Base-by-base conservation (phyloP, 1,140 invertebrate genomes). In the Leptinotarsa undecemlineata region DNA sequence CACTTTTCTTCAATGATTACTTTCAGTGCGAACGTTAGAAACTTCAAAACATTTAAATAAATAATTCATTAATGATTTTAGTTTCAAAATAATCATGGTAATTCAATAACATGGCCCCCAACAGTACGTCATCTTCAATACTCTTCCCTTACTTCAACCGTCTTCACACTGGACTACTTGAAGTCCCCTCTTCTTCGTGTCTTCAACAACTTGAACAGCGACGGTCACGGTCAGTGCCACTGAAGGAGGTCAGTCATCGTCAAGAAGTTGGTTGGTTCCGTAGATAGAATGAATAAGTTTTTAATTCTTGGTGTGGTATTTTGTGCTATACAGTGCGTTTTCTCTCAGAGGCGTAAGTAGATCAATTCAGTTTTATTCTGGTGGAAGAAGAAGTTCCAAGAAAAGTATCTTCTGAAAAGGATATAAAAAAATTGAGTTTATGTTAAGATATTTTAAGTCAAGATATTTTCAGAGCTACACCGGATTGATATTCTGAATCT, bases 221-320 rank as follows among this genome's bases (percentile, higher is more conserved):
- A 60, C 33, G 68, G 68, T 70, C 68, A 70, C 51, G 68, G 68
- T 20, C 68, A 57, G 15, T 48, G 47, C 48, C n/a, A 4, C 51
- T 60, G 68, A 70, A 70, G 68, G 68, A 70, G 68, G 68, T 70
- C 68, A 70, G 48, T 70, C 68, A n/a, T 57, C 48, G 68, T n/a
- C 68, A 57, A 57, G 51, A 57, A 19, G n/a, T 57, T 57, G 15
- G 15, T 19, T 19, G 51, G 51, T 57, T 19, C 51, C n/a, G 6
- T 3, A 57, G 51, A 57, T 57, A 57, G 51, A 57, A 57, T 57
- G 51, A 57, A 57, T n/a, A 57, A 57, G 51, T 57, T 57, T 14
- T 15, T 57, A 57, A 17, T 57, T 57, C n/a, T 57, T 15, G 15
- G 1, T 57, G 51, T 57, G 13, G 17, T 57, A 2, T n/a, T 57